Evolutionary conservation across 2,888 invertebrate species (phyloP).

Genomic region (Pemphredon lugubris): DNA sequence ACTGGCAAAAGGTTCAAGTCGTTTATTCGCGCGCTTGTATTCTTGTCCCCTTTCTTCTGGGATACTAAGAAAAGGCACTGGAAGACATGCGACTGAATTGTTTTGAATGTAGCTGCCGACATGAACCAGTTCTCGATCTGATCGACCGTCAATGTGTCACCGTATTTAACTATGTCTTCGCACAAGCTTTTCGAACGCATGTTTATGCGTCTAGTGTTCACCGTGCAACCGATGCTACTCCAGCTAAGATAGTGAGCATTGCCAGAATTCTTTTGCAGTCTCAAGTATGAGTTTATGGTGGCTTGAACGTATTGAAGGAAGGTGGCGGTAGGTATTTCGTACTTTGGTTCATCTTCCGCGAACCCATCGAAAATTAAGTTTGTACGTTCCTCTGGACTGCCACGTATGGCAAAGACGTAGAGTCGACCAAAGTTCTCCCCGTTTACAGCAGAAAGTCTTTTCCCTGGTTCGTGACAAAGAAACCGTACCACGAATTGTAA

Average conservation of each 20-base stretch:
- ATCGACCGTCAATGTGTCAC: constrained; percentile 78
- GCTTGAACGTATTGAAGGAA: constrained; percentile 88
- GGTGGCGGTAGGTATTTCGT: constrained; percentile 71
- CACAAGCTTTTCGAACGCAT: constrained; percentile 84
- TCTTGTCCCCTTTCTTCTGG: constrained; percentile 82
- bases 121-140: constrained; percentile 82
- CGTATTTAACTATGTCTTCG: constrained; percentile 81
- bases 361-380: constrained; percentile 75
- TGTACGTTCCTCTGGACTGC: constrained; percentile 76
- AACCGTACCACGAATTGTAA: constrained; percentile 77
- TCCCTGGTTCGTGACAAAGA: constrained; percentile 78
- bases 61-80: constrained; percentile 83
- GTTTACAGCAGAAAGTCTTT: constrained; percentile 75
- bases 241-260: constrained; percentile 83
- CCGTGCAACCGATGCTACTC: constrained; percentile 84
- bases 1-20: constrained; percentile 82
- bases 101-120: constrained; percentile 81
- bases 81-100: constrained; percentile 82
- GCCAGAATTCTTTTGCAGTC: constrained; percentile 84
- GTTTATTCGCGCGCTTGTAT: constrained; percentile 78
- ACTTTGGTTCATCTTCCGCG: constrained; percentile 76
- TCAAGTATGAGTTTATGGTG: constrained; percentile 89
- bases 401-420: constrained; percentile 77
- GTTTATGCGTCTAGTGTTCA: constrained; percentile 83
- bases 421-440: constrained; percentile 78